phyloP scores from a whole-genome alignment of 2,797 vertebrate species.

The Phrynocephalus forsythii region DNA sequence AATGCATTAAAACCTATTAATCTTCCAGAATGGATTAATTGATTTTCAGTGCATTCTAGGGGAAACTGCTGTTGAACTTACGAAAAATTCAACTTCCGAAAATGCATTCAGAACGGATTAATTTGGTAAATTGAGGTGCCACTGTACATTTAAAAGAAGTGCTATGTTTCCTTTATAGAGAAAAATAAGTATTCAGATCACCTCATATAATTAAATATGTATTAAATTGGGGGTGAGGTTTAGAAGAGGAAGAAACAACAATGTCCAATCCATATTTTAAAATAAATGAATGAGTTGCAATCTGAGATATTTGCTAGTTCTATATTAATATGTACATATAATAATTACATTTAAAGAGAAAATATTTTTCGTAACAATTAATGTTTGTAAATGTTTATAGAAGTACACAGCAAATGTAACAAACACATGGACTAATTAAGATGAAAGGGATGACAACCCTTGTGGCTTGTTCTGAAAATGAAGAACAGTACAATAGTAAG shows the following conservation, averaged over 20 bases:
- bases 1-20: too few species aligned
- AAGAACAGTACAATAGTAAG: slow-evolving; percentile 67
- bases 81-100: too few species aligned
- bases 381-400: slow-evolving; percentile 75
- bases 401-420: slow-evolving; percentile 73
- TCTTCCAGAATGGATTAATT: too few species aligned
- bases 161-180: background rate
- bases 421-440: slow-evolving; percentile 77
- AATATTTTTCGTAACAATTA: slow-evolving; percentile 70
- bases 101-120: too few species aligned
- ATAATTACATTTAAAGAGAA: slow-evolving; percentile 69
- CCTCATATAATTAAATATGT: slow-evolving; percentile 18
- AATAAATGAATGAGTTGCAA: slow-evolving; percentile 43
- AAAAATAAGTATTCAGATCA: slow-evolving; percentile 17
- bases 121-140: too few species aligned
- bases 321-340: slow-evolving; percentile 57
- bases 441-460: slow-evolving; percentile 76
- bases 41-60: too few species aligned
- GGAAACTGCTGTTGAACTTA: too few species aligned
- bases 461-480: slow-evolving; percentile 75
- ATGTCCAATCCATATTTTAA: slow-evolving; percentile 43
- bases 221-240: slow-evolving; percentile 18
- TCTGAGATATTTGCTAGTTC: slow-evolving; percentile 62
- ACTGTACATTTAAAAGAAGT: background rate
- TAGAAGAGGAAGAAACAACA: background rate